A percentile compares a stretch with the other conserved stretches of the same genome.
phyloP scores from a whole-genome alignment of 2,797 vertebrate genomes.

The Austrolebias charrua region DNA sequence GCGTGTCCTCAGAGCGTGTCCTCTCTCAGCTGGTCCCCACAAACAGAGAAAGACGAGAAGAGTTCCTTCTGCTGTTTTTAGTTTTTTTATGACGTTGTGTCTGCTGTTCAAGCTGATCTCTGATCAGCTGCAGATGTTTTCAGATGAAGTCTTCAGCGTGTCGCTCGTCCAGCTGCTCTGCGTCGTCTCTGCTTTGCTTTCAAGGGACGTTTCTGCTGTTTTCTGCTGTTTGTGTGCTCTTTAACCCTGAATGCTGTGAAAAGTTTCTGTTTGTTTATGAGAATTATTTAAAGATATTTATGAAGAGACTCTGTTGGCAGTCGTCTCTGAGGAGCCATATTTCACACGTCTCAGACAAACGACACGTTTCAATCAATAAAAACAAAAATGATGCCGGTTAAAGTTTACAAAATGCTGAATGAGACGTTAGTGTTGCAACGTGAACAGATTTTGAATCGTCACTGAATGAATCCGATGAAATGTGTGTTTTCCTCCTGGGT shows the following conservation, averaged over 20 bases:
- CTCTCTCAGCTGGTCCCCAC: neutral
- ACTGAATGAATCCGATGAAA: no score
- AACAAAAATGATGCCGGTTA: neutral
- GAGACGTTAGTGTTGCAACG: no score
- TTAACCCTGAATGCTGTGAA: no score
- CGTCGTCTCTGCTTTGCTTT: neutral
- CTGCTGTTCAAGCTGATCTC: conserved; percentile 29
- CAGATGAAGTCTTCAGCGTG: no score
- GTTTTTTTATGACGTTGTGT: conserved; percentile 14
- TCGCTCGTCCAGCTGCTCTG: no score
- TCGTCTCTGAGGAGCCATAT: neutral
- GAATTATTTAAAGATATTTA: conserved; percentile 8
- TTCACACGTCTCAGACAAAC: neutral
- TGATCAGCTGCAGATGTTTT: conserved; percentile 27
- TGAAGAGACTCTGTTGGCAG: neutral
- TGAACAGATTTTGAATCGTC: no score
- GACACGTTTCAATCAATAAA: neutral
- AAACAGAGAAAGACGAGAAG: conserved; percentile 15
- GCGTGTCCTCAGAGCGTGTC: no score
- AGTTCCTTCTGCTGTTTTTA: neutral
- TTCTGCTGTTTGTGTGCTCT: no score
- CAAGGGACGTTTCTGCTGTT: conserved; percentile 15
- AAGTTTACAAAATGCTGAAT: neutral
- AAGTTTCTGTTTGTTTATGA: no score
- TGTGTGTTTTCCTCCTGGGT: no score